Base-by-base conservation (phyloP, 2,888 invertebrate species). In the Caenorhabditis imperialis region DNA sequence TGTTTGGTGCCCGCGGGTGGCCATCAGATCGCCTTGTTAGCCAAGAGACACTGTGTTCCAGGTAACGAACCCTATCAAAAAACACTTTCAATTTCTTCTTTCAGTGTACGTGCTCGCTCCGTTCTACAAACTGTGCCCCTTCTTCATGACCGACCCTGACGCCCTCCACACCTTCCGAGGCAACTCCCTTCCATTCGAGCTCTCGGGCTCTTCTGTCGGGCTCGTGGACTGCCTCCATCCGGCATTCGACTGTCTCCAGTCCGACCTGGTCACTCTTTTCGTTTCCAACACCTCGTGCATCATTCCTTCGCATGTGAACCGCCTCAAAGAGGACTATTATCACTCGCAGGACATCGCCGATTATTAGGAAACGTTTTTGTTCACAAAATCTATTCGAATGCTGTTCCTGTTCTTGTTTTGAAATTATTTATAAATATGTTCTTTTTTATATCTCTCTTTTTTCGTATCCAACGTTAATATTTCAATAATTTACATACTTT, bases 1-100 rank as follows among this genome's bases (percentile, higher is more conserved):
- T 83, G 83, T 61, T 70, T 85, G 3, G 77, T 81, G 23, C 85
- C 83, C 1, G 75, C 85, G 8, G 85, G 85, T 20, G 75, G 79
- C 16, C 76, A 83, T 27, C 75, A 78, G n/a, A 80, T 85, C 27
- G 83, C 83, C 18, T 74, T 83, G 12, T 70, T 79, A 6, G 85
- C 85, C 30, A 73, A 84, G 18, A 65, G 81, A 27, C 85, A 85
- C 53, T 77, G 81, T 7, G 81, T 85, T 25, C 85, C 85, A 2
- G n/a, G n/a, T n/a, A n/a, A n/a, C n/a, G n/a, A n/a, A n/a, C n/a
- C n/a, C n/a, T n/a, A n/a, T n/a, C n/a, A n/a, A n/a, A n/a, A n/a
- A n/a, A n/a, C n/a, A n/a, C n/a, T n/a, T n/a, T n/a, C n/a, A n/a
- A n/a, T n/a, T n/a, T n/a, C n/a, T n/a, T n/a, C n/a, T n/a, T n/a